Percentiles rank a stretch among this genome's conserved stretches.
Evolutionary conservation across 2,797 vertebrate genomes (phyloP).

Genomic region (Falco concolor): DNA sequence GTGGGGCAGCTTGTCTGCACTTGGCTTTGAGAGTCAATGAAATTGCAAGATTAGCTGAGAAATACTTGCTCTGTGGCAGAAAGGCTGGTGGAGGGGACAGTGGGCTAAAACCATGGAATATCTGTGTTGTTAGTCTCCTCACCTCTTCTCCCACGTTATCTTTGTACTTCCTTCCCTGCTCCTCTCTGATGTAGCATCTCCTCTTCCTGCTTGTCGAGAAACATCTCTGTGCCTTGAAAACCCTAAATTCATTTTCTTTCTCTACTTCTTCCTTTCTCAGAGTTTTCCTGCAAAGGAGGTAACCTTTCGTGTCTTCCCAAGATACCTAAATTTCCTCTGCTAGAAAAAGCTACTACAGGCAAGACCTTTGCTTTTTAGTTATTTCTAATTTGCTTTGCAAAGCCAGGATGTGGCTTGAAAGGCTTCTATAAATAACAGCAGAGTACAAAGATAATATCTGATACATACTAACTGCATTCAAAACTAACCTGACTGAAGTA

Average conservation of each 20-base stretch:
- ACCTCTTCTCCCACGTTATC: neutral
- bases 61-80: rapidly evolving
- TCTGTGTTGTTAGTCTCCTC: neutral
- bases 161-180: neutral
- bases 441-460: neutral
- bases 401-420: neutral
- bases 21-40: neutral
- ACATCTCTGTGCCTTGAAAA: neutral
- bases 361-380: neutral
- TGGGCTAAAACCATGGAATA: neutral
- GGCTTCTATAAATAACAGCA: neutral
- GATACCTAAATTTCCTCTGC: neutral
- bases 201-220: neutral
- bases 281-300: neutral
- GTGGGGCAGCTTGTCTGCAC: neutral
- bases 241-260: neutral
- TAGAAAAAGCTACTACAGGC: neutral
- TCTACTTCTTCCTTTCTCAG: neutral
- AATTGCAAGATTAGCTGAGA: neutral
- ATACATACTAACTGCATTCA: neutral
- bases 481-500: neutral
- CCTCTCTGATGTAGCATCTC: neutral
- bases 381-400: neutral
- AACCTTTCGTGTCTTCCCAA: neutral
- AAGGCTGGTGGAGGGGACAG: neutral